phyloP scores from a whole-genome alignment of 2,797 vertebrate genomes.

The Oceanodroma leucorhoa region DNA sequence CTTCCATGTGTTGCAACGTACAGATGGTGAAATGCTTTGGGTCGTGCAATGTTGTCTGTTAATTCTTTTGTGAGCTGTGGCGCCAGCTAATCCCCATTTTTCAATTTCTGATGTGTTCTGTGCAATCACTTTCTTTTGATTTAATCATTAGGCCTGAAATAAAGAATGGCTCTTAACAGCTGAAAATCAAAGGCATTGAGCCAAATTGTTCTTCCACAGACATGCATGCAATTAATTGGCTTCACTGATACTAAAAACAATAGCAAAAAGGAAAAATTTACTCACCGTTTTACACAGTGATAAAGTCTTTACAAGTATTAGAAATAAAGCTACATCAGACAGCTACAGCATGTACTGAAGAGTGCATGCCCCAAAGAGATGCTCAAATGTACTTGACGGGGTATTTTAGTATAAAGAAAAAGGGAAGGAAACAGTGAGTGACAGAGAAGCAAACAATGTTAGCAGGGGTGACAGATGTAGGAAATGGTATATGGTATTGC shows the following conservation, averaged over 20 bases:
- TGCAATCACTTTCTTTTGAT: background rate
- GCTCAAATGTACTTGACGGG: background rate
- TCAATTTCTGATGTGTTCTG: background rate
- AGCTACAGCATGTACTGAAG: background rate
- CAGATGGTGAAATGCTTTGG: background rate
- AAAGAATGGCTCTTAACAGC: background rate
- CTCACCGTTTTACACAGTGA: background rate
- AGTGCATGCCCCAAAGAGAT: background rate
- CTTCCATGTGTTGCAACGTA: background rate
- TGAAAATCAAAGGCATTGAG: background rate
- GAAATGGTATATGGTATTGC: background rate
- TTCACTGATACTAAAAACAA: background rate
- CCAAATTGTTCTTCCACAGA: background rate
- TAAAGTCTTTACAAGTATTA: background rate
- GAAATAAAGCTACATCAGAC: background rate
- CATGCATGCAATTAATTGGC: background rate
- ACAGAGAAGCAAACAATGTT: background rate
- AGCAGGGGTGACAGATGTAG: background rate
- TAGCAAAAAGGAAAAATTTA: background rate
- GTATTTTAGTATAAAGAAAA: background rate
- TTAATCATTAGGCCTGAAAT: background rate
- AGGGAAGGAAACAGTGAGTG: background rate
- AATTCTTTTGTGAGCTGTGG: background rate
- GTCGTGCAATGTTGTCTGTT: background rate
- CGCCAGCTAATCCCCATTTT: background rate